Percentiles rank a stretch among this genome's conserved stretches.
phyloP scores from a whole-genome alignment of 2,113 vertebrate species.

The Pungitius pungitius region DNA sequence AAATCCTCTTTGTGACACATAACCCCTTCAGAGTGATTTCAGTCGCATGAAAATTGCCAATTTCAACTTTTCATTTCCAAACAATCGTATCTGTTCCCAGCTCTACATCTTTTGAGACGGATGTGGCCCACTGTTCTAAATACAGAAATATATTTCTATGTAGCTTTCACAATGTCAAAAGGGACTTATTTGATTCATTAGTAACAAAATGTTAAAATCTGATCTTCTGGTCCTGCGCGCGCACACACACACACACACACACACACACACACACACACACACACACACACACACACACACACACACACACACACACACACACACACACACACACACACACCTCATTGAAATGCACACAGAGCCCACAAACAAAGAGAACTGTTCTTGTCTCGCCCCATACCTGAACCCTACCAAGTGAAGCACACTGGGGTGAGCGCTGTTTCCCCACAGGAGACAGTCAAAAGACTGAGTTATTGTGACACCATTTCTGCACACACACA shows the following conservation, averaged over 20 bases:
- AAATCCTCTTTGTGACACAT: conserved; percentile 39
- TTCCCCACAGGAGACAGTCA: not conserved
- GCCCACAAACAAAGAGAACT: not conserved
- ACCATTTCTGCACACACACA: conserved; percentile 9
- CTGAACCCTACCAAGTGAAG: conserved; percentile 7
- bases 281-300: no score
- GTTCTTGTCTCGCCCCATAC: not conserved
- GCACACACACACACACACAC: not conserved
- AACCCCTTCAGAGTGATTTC: conserved; percentile 27
- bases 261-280: conserved; percentile 6
- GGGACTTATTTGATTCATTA: not conserved
- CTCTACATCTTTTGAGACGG: conserved; percentile 19
- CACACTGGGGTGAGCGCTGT: not conserved
- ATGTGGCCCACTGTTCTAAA: conserved; percentile 17
- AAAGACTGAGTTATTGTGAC: conserved; percentile 6
- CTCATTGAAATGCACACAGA: not conserved
- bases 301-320: no score
- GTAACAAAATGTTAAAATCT: not conserved
- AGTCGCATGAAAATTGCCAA: conserved; percentile 37
- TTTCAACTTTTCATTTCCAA: conserved; percentile 42
- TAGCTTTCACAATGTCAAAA: not conserved
- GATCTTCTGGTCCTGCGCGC: not conserved
- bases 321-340: not conserved
- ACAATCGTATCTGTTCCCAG: conserved; percentile 18
- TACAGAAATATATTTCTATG: not conserved